Evolutionary conservation across 2,113 vertebrate species (phyloP), one percentile per base, ranked within the genome.

Genomic region (Gila orcuttii): DNA sequence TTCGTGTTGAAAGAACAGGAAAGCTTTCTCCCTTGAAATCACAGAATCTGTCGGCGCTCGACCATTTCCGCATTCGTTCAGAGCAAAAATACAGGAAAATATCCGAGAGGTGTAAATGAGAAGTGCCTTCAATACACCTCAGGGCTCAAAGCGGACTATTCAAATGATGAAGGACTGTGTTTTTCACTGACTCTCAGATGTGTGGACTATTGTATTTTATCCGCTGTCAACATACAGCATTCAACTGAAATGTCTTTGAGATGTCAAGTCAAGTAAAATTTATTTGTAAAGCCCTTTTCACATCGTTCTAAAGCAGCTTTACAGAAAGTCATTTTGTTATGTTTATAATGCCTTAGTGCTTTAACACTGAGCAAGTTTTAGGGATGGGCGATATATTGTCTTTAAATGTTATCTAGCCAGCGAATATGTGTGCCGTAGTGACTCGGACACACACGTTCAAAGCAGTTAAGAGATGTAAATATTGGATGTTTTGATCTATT

Each of bases 1-100:
- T 77, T 66, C 19, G 42, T 78, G 83, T 66, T 85, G 62, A 64
- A 78, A 85, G 83, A 31, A 42, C 71, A 77, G 73, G 83, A 78
- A 85, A 52, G 77, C 33, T 28, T 85, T 76, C 23, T 23, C 57
- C 19, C 31, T 85, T 36, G 52, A 85, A 69, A 78, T 66, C 75
- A 62, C 47, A 6, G 9, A 47, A 60, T 85, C 73, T 45, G 33
- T 68, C 25, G 19, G 2, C 73, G 42, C 60, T 17, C 23, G 17
- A 55, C 64, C 59, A 45, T 79, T 85, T 79, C 84, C 33, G 50
- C 76, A 39, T 13, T 10, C 45, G 9, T 52, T 76, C 36, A 77
- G 73, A 47, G 28, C 59, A 77, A 39, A 68, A 68, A 33, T 33
- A 33, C 68, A 71, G 68, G 10, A 23, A 42, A 23, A 36, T 11